These are phyloP conservation scores for Drosophila formosana DNA, from an alignment of 2,888 invertebrate species.

Conservation along the genomic window DNA sequence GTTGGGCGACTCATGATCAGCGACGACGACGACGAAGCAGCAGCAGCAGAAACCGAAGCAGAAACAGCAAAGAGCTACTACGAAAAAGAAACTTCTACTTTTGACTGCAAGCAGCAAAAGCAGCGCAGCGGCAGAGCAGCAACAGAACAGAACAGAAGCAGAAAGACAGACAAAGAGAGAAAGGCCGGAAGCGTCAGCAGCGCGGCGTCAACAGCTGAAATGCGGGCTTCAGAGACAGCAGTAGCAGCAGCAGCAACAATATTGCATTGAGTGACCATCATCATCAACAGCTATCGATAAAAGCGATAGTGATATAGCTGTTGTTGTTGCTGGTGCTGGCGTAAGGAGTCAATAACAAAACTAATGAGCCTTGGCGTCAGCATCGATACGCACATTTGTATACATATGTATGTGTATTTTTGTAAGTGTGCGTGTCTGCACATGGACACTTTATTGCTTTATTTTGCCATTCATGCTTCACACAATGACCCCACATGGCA, in stretches of 20 bases:
- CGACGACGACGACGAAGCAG: constrained; percentile 48
- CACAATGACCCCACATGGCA: constrained; percentile 80
- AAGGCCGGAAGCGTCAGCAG: constrained; percentile 58
- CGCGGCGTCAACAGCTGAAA: constrained; percentile 67
- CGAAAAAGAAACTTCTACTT: constrained; percentile 62
- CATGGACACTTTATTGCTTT: constrained; percentile 66
- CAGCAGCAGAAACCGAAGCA: constrained; percentile 37
- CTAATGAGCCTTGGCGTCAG: constrained; percentile 77
- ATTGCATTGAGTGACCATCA: constrained; percentile 64
- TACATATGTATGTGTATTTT: constrained; percentile 7
- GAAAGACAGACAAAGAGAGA: constrained; percentile 47
- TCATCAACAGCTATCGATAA: constrained; percentile 71
- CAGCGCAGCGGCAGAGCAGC: constrained; percentile 16
- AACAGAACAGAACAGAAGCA: constrained; percentile 12
- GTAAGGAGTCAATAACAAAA: constrained; percentile 78
- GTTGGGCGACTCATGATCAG: constrained; percentile 52
- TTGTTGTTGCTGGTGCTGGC: constrained; percentile 29
- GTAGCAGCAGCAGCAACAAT: constrained; percentile 53
- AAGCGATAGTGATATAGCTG: constrained; percentile 69
- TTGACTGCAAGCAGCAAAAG: constrained; percentile 28
- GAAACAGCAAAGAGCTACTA: constrained; percentile 31
- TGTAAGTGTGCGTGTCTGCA: constrained; percentile 16
- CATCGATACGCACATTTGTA: constrained; percentile 38
- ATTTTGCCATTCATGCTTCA: constrained; percentile 75
- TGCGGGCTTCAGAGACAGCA: constrained; percentile 60